phyloP scores from a whole-genome alignment of 2,888 invertebrate species.

The Drosophila cracens region DNA sequence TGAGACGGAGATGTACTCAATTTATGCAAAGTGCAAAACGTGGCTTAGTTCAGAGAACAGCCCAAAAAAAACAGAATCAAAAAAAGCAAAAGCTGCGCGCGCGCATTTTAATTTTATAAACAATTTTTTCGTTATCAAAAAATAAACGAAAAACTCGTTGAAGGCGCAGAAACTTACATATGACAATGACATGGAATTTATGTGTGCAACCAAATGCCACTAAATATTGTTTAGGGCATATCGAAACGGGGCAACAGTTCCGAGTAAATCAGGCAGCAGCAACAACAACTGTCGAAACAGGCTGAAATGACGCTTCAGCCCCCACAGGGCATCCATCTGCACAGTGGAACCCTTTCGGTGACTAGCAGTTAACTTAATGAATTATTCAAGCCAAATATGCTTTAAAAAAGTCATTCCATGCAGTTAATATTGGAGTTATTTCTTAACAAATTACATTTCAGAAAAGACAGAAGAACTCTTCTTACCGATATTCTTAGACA shows the following conservation, averaged over 20 bases:
- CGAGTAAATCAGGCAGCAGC: constrained; percentile 49
- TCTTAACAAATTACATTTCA: neutral
- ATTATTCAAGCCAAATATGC: neutral
- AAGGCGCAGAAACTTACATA: constrained; percentile 44
- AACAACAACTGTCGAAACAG: constrained; percentile 5
- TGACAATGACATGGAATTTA: constrained; percentile 72
- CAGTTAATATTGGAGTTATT: neutral
- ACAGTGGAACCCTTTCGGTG: constrained; percentile 32
- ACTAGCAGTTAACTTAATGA: neutral
- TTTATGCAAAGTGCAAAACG: constrained; percentile 79
- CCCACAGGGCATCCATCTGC: constrained; percentile 35
- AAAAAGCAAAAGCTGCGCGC: constrained; percentile 46
- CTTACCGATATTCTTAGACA: neutral
- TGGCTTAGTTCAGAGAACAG: constrained; percentile 45
- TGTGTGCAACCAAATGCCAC: constrained; percentile 54
- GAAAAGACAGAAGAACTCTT: neutral
- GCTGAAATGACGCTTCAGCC: constrained; percentile 26
- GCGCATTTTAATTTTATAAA: constrained; percentile 58
- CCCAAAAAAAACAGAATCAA: neutral
- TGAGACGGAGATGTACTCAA: constrained; percentile 45
- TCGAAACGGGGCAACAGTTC: constrained; percentile 55
- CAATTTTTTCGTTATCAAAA: constrained; percentile 44
- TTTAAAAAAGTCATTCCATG: neutral
- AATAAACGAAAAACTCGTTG: constrained; percentile 15
- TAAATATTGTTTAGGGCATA: constrained; percentile 66